phyloP scores from a whole-genome alignment of 1,140 invertebrate species.

The Diachasma alloeum region DNA sequence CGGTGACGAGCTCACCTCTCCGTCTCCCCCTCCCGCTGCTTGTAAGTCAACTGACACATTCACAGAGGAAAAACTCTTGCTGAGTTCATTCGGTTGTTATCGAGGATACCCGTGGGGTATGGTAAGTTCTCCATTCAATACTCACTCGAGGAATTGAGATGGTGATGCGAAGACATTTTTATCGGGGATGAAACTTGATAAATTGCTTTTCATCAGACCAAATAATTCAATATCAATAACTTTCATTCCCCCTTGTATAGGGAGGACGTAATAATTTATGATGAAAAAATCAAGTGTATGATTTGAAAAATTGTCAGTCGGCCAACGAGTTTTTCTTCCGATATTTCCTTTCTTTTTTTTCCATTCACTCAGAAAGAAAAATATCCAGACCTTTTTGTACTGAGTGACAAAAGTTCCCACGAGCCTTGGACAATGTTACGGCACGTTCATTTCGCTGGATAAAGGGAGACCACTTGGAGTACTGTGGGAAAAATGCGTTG shows the following conservation, averaged over 20 bases:
- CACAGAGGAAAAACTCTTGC: not conserved
- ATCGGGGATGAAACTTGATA: not conserved
- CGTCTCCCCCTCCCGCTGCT: not conserved
- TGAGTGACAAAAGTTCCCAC: conserved; percentile 24
- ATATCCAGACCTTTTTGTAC: conserved; percentile 13
- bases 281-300: too few relatives aligned
- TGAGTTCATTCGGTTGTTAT: not conserved
- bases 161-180: not conserved
- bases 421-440: conserved; percentile 27
- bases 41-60: not conserved
- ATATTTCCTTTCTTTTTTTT: not conserved
- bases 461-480: conserved; percentile 9
- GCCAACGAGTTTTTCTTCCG: not conserved
- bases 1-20: not conserved
- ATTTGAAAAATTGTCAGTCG: not conserved
- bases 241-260: not conserved
- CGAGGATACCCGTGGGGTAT: not conserved
- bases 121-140: not conserved
- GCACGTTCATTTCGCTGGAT: conserved; percentile 29
- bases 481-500: conserved; percentile 12
- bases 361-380: not conserved
- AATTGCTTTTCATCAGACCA: not conserved
- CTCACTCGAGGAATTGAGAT: not conserved
- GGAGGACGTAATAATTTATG: too few relatives aligned
- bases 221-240: not conserved